phyloP scores from a whole-genome alignment of 2,797 vertebrate genomes.

The Neostethus bicornis region DNA sequence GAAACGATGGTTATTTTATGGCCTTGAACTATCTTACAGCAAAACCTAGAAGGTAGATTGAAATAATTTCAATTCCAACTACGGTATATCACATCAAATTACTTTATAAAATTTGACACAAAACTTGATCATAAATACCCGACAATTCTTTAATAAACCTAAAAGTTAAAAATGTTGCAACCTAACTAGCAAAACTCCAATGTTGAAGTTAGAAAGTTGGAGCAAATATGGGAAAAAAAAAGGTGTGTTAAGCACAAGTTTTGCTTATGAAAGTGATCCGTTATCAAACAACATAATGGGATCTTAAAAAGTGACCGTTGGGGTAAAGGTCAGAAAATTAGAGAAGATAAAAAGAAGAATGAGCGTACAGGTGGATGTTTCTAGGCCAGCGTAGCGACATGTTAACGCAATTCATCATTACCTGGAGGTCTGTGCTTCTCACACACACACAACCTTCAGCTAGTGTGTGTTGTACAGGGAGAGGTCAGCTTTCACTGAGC shows the following conservation, averaged over 20 bases:
- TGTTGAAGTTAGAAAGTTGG: no score
- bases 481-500: constrained; percentile 63
- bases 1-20: no score
- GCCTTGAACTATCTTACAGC: no score
- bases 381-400: constrained; percentile 50
- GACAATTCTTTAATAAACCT: no score
- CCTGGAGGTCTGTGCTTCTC: constrained; percentile 49
- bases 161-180: no score
- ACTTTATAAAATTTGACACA: neutral
- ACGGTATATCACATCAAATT: no score
- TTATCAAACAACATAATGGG: constrained; percentile 14
- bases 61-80: no score
- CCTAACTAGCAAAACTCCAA: no score
- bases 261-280: neutral
- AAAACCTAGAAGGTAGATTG: no score
- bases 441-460: constrained; percentile 46
- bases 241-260: no score
- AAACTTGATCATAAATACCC: no score
- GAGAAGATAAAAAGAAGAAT: constrained; percentile 24
- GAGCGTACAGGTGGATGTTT: constrained; percentile 45
- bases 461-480: constrained; percentile 23
- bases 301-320: constrained; percentile 3
- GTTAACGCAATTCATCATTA: constrained; percentile 45
- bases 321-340: constrained; percentile 36
- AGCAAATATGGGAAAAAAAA: no score